phyloP scores from a whole-genome alignment of 1,140 invertebrate genomes.

The Procambarus virginalis region DNA sequence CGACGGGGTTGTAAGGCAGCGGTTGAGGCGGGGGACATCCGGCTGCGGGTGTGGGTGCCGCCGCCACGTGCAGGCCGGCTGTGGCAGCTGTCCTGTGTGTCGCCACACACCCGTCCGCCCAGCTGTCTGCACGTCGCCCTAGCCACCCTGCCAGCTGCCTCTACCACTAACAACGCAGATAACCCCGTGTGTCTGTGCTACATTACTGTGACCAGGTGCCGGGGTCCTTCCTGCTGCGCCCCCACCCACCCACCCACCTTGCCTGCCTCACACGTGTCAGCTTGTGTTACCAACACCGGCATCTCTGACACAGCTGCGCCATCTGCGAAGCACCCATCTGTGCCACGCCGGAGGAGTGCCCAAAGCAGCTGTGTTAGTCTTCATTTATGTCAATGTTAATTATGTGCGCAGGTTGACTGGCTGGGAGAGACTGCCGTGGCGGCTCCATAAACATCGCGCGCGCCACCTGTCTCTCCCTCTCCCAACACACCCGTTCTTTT shows the following conservation, averaged over 20 bases:
- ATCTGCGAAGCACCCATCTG: constrained; percentile 38
- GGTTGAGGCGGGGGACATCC: neutral
- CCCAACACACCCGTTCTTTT: neutral
- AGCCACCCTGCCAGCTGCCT: neutral
- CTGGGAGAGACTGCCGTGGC: neutral
- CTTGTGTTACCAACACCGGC: neutral
- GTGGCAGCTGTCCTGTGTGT: constrained; percentile 1
- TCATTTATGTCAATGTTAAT: constrained; percentile 41
- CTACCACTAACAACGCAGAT: no score
- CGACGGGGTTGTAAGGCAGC: no score
- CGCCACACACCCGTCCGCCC: constrained; percentile 2
- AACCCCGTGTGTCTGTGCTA: neutral
- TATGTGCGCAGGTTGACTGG: constrained; percentile 19
- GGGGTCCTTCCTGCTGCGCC: neutral
- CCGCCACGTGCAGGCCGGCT: neutral
- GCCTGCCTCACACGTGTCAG: neutral
- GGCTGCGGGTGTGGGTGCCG: constrained; percentile 14
- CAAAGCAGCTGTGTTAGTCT: constrained; percentile 16
- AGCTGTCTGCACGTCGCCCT: constrained; percentile 7
- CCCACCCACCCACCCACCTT: neutral
- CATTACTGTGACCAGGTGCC: neutral
- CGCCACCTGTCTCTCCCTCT: neutral
- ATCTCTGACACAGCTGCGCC: constrained; percentile 27
- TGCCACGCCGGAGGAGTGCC: neutral
- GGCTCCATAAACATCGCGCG: neutral